These are phyloP conservation scores for Saiga tatarica DNA, from an alignment of 2,113 vertebrate species.

Conservation along the genomic window DNA sequence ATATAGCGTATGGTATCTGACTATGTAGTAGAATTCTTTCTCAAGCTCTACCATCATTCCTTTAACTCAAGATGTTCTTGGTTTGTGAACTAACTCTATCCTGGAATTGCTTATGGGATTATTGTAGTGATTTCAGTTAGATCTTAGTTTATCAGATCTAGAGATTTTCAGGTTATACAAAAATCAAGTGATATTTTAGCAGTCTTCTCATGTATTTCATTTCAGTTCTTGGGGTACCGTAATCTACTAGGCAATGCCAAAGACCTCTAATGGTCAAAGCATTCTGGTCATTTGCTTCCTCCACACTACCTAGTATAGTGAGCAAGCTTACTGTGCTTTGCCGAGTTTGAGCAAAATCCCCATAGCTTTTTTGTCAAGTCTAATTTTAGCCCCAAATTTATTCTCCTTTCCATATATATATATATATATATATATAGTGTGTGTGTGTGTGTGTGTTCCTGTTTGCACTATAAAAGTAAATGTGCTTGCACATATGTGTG, in stretches of 20 bases:
- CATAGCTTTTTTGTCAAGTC: not conserved
- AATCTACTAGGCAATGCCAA: not conserved
- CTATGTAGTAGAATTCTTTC: not conserved
- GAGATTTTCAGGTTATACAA: not conserved
- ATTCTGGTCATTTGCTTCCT: not conserved
- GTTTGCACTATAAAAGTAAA: not conserved
- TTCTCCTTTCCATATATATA: not conserved
- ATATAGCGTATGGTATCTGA: not conserved
- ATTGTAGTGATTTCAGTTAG: not conserved
- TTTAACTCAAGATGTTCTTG: not conserved
- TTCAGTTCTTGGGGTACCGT: not conserved
- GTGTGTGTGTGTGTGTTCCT: not conserved
- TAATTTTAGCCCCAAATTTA: not conserved
- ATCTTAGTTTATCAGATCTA: not conserved
- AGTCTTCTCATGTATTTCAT: not conserved
- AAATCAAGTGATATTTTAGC: not conserved
- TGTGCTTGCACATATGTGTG: not conserved
- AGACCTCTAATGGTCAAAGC: not conserved
- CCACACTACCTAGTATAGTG: not conserved
- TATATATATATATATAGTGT: too few relatives aligned
- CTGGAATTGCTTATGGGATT: not conserved
- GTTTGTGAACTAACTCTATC: not conserved
- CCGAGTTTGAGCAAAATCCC: not conserved
- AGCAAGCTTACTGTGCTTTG: not conserved
- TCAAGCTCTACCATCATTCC: not conserved